Base-by-base conservation (phyloP, 2,888 invertebrate species). In the Orthosia gracilis region DNA sequence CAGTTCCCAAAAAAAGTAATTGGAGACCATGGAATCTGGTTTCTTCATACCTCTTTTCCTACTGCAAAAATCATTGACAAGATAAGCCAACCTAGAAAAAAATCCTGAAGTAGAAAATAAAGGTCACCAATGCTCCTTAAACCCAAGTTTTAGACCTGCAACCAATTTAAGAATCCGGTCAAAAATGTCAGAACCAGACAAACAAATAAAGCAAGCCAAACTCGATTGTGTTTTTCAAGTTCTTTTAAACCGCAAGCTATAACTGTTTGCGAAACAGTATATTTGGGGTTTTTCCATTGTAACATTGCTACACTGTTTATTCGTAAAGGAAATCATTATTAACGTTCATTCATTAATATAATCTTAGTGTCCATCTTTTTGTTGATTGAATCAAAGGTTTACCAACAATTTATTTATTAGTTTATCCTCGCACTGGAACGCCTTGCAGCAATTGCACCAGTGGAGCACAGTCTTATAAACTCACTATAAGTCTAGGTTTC, bases 221-320 rank as follows among this genome's bases (percentile, higher is more conserved):
- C n/a, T 47, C 12, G 9, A 15, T n/a, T 52, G 0, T 5, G 13
- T 47, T 40, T 18, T 64, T 61, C 12, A 49, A 50, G 47, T 26
- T 55, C 13, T 54, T 23, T 26, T 11, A 62, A 59, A 59, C 47
- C 52, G 23, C 57, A 54, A n/a, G 3, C 13, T 23, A 21, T 18
- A 57, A 55, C 47, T 18, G 49, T 49, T 59, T 62, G 15, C 71
- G 54, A 76, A 76, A 76, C 40, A 64, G 15, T 49, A 3, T 18
- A 73, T 64, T 64, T 61, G 26, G 76, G 76, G 26, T 18, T 70
- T 70, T 76, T 61, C 76, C 76, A 45, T 31, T 49, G 17, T 17
- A n/a, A 54, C 49, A 40, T 76, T 76, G 49, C 76, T 26, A 50
- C 52, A 76, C 17, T 62, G 21, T 17, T 54, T 23, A 50, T 68